Conservation (phyloP, 2,888 invertebrate species). For the Argyresthia albistria region DNA sequence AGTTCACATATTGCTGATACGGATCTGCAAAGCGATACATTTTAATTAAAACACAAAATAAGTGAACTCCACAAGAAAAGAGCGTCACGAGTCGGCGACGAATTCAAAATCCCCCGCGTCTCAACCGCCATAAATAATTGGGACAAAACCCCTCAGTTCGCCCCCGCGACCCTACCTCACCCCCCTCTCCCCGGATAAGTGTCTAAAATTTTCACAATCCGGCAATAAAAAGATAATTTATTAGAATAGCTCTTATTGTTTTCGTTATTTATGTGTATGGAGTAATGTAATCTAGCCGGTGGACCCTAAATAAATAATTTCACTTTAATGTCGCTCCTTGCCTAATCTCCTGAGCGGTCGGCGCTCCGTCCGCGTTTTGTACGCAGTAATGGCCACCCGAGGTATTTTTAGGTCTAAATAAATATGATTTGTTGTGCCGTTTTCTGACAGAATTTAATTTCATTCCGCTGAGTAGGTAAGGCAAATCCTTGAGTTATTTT, state of each 20-base stretch:
- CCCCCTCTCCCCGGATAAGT: conserved; percentile 59
- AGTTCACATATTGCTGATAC: too few species aligned
- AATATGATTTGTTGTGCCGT: conserved; percentile 70
- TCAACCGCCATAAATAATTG: conserved; percentile 70
- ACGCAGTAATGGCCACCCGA: conserved; percentile 63
- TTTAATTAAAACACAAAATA: conserved; percentile 56
- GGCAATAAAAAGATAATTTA: conserved; percentile 74
- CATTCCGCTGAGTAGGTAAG: conserved; percentile 41
- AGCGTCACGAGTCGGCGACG: conserved; percentile 51
- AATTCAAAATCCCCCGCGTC: conserved; percentile 62
- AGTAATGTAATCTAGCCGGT: conserved; percentile 71
- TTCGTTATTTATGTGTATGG: conserved; percentile 72
- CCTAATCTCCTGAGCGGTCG: conserved; percentile 65
- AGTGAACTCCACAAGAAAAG: conserved; percentile 56
- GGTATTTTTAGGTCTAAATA: conserved; percentile 72
- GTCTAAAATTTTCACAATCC: conserved; percentile 74
- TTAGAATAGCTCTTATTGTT: conserved; percentile 73
- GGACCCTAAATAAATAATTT: conserved; percentile 72
- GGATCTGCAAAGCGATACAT: conserved; percentile 44
- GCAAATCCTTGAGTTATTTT: conserved; percentile 63
- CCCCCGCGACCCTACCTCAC: conserved; percentile 16
- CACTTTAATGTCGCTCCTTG: conserved; percentile 71
- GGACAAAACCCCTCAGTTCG: conserved; percentile 46
- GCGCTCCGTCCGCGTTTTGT: conserved; percentile 52
- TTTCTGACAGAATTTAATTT: conserved; percentile 68